Percentiles rank a stretch among this genome's conserved stretches.
These are phyloP conservation scores for Gambelia wislizenii DNA, from an alignment of 2,797 vertebrate genomes.

Conservation along the genomic window DNA sequence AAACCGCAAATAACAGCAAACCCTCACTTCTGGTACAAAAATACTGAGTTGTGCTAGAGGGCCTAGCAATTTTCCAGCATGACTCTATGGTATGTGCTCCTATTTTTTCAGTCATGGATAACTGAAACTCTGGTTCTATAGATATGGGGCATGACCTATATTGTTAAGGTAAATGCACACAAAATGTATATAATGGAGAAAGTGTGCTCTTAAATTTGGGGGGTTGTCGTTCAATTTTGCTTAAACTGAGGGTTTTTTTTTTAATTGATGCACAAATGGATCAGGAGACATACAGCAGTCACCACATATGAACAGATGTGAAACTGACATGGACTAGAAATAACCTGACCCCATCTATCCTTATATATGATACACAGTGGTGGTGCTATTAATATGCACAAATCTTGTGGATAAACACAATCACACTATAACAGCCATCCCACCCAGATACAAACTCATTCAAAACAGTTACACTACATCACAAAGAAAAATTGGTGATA, in stretches of 20 bases:
- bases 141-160: too few relatives aligned
- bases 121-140: too few relatives aligned
- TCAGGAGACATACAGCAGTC: too few relatives aligned
- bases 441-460: not conserved
- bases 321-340: not conserved
- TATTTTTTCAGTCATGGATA: too few relatives aligned
- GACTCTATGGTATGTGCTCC: too few relatives aligned
- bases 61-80: too few relatives aligned
- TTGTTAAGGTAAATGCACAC: not conserved
- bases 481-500: not conserved
- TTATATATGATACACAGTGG: not conserved
- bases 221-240: too few relatives aligned
- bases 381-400: not conserved
- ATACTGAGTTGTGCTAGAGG: too few relatives aligned
- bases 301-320: not conserved
- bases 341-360: not conserved
- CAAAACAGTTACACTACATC: not conserved
- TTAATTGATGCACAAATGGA: not conserved
- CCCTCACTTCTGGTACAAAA: too few relatives aligned
- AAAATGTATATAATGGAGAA: not conserved
- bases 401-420: constrained; percentile 29
- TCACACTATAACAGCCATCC: not conserved
- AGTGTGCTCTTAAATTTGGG: too few relatives aligned
- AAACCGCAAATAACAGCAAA: too few relatives aligned
- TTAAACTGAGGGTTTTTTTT: too few relatives aligned